Evolutionary conservation across 2,113 vertebrate genomes (phyloP).

Genomic region (Triplophysa dalaica): DNA sequence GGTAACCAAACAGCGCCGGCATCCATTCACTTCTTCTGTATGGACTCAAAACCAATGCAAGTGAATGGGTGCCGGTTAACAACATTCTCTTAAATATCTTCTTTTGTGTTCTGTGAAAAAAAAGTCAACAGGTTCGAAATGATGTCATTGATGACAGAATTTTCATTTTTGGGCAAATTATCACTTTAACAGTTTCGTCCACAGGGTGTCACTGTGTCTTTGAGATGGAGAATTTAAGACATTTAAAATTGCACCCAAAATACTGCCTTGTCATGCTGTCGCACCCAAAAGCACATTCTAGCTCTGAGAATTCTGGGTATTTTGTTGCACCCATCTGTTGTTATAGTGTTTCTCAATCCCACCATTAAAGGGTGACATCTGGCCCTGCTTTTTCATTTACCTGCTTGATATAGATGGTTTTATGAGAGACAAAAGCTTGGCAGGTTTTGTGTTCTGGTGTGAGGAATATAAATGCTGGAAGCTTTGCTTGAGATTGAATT

Average conservation of each 20-base stretch:
- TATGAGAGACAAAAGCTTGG: neutral
- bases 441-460: neutral
- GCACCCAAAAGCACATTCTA: neutral
- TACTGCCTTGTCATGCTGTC: conserved; percentile 50
- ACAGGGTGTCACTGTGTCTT: conserved; percentile 63
- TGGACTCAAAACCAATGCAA: too few species aligned
- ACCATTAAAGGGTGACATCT: neutral
- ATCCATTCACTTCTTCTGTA: too few species aligned
- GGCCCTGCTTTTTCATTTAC: neutral
- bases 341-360: neutral
- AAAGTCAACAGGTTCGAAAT: too few species aligned
- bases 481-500: neutral
- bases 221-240: neutral
- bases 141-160: too few species aligned
- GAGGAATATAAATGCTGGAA: conserved; percentile 5
- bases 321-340: conserved; percentile 39
- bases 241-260: conserved; percentile 29
- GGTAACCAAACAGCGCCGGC: too few species aligned
- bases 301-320: conserved; percentile 34
- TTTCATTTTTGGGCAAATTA: too few species aligned
- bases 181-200: conserved; percentile 51
- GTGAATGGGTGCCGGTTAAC: too few species aligned
- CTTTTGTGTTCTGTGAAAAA: too few species aligned
- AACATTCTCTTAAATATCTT: too few species aligned
- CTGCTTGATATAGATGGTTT: conserved; percentile 6